Conservation (phyloP, 2,888 invertebrate genomes). For the Lamellibrachia columna region DNA sequence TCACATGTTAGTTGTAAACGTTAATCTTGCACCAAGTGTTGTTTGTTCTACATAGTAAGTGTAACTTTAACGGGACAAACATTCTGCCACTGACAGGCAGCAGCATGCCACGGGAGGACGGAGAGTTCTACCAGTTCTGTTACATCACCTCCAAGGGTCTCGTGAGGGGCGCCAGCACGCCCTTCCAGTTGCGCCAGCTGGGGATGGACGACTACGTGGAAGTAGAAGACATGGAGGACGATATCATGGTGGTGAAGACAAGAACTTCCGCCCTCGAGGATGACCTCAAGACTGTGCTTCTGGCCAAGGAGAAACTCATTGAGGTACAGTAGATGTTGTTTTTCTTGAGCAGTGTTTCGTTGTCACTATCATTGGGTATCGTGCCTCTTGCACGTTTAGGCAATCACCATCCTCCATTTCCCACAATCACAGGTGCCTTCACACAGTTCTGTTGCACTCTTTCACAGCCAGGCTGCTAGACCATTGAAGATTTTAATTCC, state of each 20-base stretch:
- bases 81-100: constrained; percentile 48
- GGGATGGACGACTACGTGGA: constrained; percentile 60
- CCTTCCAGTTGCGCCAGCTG: constrained; percentile 62
- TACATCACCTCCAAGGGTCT: constrained; percentile 58
- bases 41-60: neutral
- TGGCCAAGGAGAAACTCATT: neutral
- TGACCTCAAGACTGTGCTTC: constrained; percentile 41
- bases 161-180: constrained; percentile 63
- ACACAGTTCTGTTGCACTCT: too few species aligned
- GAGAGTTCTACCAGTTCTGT: constrained; percentile 66
- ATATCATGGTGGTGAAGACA: constrained; percentile 60
- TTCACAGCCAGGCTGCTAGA: too few species aligned
- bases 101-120: constrained; percentile 62
- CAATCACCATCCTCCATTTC: too few species aligned
- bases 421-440: too few species aligned
- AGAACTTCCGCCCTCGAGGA: constrained; percentile 58
- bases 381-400: too few species aligned
- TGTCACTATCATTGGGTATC: too few species aligned
- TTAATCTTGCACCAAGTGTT: too few species aligned
- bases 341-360: too few species aligned
- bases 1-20: too few species aligned
- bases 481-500: too few species aligned
- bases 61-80: neutral
- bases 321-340: neutral
- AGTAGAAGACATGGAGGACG: constrained; percentile 58